Conservation (phyloP, 2,113 vertebrate species). For the Tapirus terrestris region DNA sequence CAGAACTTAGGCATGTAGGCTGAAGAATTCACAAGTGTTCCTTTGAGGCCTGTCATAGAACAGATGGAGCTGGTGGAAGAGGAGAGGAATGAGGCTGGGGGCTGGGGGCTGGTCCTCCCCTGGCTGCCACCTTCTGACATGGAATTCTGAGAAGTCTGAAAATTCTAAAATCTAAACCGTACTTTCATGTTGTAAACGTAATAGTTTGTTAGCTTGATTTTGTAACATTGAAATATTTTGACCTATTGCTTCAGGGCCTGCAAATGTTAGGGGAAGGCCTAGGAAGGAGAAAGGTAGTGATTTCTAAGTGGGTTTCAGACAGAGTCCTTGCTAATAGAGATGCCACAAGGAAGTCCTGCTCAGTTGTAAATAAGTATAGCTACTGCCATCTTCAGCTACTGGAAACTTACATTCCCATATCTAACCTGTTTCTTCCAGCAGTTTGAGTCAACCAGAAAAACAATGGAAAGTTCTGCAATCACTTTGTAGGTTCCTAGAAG, state of each 20-base stretch:
- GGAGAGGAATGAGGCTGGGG: neutral
- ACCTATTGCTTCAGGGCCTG: neutral
- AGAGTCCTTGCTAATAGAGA: neutral
- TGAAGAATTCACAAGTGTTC: neutral
- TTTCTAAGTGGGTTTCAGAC: neutral
- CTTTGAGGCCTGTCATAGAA: neutral
- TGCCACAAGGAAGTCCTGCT: neutral
- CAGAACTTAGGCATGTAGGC: neutral
- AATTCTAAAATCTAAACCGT: neutral
- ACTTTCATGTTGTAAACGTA: neutral
- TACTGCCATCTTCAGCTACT: neutral
- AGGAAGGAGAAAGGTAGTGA: neutral
- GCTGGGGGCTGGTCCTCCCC: neutral
- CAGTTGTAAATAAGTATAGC: neutral
- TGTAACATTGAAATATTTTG: neutral
- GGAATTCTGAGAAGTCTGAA: constrained; percentile 22
- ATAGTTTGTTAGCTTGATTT: neutral
- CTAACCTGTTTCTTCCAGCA: neutral
- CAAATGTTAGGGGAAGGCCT: neutral
- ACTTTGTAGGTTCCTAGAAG: neutral
- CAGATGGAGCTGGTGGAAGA: neutral
- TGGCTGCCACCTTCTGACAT: neutral
- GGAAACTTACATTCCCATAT: neutral
- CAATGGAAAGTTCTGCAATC: neutral
- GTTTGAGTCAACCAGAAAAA: neutral